A percentile compares a stretch with the other conserved stretches of the same genome.
Conservation (phyloP, 2,113 vertebrate species). For the Ceyx cyanopectus region DNA sequence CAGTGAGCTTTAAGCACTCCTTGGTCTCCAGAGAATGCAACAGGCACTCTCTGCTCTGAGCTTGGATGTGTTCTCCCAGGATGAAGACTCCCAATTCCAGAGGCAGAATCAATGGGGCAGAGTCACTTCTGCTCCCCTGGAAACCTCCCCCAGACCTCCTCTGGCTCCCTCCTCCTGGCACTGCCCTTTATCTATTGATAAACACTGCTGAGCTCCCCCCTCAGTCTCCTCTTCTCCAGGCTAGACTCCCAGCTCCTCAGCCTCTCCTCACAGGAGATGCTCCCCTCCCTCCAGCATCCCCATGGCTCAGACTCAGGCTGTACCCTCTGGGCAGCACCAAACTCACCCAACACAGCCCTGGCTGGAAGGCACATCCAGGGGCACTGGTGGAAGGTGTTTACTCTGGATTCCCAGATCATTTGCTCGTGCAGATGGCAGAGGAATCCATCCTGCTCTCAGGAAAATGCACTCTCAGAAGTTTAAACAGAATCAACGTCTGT, state of each 20-base stretch:
- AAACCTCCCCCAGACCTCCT: not conserved
- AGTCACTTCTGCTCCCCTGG: not conserved
- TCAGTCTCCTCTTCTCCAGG: no score
- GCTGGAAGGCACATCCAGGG: not conserved
- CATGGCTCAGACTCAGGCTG: no score
- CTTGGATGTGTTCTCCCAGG: not conserved
- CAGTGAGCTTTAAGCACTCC: not conserved
- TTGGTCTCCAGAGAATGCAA: not conserved
- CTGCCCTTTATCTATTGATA: no score
- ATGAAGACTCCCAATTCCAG: not conserved
- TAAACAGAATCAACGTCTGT: not conserved
- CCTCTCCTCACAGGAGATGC: no score
- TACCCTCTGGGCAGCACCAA: not conserved
- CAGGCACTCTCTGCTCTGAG: not conserved
- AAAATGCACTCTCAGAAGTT: not conserved
- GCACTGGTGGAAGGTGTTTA: not conserved
- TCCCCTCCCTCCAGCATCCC: no score
- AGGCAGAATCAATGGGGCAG: rapidly evolving
- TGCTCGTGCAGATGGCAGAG: not conserved
- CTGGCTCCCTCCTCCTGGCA: no score
- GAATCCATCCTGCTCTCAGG: not conserved
- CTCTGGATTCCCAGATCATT: not conserved
- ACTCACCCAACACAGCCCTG: not conserved
- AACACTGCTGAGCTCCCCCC: no score
- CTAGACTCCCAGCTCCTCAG: no score